Evolutionary conservation across 2,113 vertebrate species (phyloP).

Genomic region (Chinchilla lanigera): DNA sequence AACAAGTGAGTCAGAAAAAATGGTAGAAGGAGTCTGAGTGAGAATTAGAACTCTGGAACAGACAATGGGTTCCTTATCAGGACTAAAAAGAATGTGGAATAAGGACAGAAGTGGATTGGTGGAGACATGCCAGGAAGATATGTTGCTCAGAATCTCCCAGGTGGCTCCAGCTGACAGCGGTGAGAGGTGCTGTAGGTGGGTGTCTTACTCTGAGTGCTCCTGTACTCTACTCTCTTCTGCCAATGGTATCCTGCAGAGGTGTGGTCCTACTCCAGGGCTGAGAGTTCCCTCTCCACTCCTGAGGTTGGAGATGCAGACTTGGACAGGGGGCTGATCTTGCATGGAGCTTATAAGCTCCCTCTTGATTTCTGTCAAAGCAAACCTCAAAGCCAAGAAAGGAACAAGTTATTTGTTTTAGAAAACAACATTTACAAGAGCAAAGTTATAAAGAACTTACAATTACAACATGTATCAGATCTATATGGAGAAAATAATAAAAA

Average conservation of each 20-base stretch:
- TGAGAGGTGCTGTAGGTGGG: background rate
- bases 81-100: background rate
- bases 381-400: constrained; percentile 68
- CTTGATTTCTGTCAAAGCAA: constrained; percentile 50
- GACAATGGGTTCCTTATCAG: background rate
- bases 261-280: constrained; percentile 11
- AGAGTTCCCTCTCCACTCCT: constrained; percentile 28
- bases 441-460: background rate
- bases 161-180: background rate
- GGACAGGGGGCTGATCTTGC: constrained; percentile 20
- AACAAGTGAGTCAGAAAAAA: background rate
- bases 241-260: background rate
- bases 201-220: background rate
- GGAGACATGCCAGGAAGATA: background rate
- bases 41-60: background rate
- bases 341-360: constrained; percentile 13
- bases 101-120: background rate
- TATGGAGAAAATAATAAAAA: constrained; percentile 51
- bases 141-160: constrained; percentile 17
- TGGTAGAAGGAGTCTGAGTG: background rate
- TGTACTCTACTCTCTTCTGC: background rate
- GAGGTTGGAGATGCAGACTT: background rate
- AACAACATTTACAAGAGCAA: constrained; percentile 29
- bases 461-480: background rate
- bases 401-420: constrained; percentile 58